Evolutionary conservation across 92 coral and sea anemone genomes (phyloP), one percentile per base, ranked within the genome.

Genomic region (Palythoa heliodiscus): DNA sequence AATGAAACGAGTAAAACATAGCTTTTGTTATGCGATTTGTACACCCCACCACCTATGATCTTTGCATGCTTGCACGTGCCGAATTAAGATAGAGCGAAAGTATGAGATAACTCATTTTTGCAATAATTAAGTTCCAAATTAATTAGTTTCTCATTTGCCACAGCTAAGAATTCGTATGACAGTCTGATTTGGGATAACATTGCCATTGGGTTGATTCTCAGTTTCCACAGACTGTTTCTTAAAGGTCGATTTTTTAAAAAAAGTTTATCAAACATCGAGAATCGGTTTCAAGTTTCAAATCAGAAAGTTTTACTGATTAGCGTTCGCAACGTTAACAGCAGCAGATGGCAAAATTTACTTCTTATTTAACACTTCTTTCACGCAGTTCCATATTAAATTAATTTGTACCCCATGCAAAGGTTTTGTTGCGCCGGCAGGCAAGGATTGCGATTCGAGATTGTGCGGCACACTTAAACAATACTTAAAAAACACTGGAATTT

Each of bases 351-450:
- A 80, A 50, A 53, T 80, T 80, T 5, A 23, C 29, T 63, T 63
- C 25, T 63, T 4, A n/a, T 63, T 63, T 63, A 16, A 68, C 24
- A 14, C 53, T 64, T 68, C 60, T 80, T 48, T 80, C 81, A 76
- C 53, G 81, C 81, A 76, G 81, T 76, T 76, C 48, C 73, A 66
- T 75, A 89, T 86, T 91, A 52, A 82, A 89, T 86, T 82, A 63
- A 71, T 58, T 52, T 86, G 71, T 82, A 91, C 94, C 94, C 92
- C 94, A 91, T 89, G 94, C 94, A 91, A 91, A 91, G 94, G 82
- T 68, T 82, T 92, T 79, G 87, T 47, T 83, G 73, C 70, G 68
- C 90, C 90, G 90, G 92, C 90, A 89, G 92, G 92, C 85, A 75
- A 71, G 24, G 73, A 22, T 37, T 64, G 80, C 52, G 80, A 52